Evolutionary conservation across 2,113 vertebrate species (phyloP).

Genomic region (Mixornis gularis): DNA sequence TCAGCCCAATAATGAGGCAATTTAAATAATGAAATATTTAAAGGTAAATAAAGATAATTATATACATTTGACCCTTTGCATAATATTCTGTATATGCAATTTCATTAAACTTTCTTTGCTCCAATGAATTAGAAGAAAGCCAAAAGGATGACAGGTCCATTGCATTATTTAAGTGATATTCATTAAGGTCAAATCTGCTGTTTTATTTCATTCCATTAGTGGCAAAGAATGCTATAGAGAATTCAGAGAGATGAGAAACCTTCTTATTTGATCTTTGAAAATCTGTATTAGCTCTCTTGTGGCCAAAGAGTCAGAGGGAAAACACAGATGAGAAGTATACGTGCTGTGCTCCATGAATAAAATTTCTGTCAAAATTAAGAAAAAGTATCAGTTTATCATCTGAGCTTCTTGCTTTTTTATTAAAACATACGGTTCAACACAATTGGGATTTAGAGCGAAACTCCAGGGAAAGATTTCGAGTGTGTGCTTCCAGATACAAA

Average conservation of each 20-base stretch:
- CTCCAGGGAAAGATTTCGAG: neutral
- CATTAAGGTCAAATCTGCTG: neutral
- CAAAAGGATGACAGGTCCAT: neutral
- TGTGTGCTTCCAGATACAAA: neutral
- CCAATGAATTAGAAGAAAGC: neutral
- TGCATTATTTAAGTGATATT: neutral
- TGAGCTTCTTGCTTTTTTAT: neutral
- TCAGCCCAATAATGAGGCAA: neutral
- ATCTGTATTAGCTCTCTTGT: neutral
- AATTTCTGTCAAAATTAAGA: neutral
- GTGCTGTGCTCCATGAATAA: neutral
- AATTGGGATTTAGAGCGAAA: neutral
- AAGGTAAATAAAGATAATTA: neutral
- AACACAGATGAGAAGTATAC: neutral
- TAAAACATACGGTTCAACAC: neutral
- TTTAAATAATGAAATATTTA: slow-evolving; percentile 49
- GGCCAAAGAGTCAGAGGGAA: neutral
- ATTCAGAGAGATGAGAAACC: neutral
- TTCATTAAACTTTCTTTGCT: neutral
- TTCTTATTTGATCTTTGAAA: slow-evolving; percentile 27
- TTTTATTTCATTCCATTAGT: neutral
- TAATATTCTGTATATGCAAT: neutral
- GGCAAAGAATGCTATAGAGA: neutral
- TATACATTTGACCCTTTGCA: neutral
- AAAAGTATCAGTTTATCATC: neutral